Evolutionary conservation across 2,113 vertebrate species (phyloP), one percentile per base, ranked within the genome.

Genomic region (Ciconia maguari): DNA sequence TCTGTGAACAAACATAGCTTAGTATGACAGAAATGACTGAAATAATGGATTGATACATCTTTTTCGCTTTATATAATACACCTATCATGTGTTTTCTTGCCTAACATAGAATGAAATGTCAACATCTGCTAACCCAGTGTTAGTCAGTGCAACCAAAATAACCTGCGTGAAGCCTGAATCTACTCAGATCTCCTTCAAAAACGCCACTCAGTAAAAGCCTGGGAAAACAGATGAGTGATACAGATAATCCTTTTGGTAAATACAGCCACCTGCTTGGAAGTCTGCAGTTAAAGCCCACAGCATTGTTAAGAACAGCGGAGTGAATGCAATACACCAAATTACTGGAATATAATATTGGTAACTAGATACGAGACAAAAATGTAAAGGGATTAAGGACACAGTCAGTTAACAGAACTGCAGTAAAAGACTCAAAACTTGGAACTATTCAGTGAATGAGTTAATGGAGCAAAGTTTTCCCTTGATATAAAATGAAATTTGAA

Each of bases 151-250:
- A 93, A 90, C 12, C 21, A 85, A 90, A 94, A 95, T 87, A 94
- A 76, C 68, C 75, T 68, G 30, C 38, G 82, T 25, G 71, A 87
- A 93, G 79, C 36, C 66, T 78, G 87, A 36, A 80, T n/a, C 68
- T 81, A 69, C 49, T 77, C 62, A 48, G 48, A 61, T 65, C 75
- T 90, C 41, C 52, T 87, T 95, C 87, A 93, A 89, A 92, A 90
- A 83, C 14, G 11, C 32, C 70, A 78, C 69, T 94, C 84, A 57
- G 34, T 52, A 95, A 95, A 93, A 95, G 90, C 90, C 84, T 97
- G 87, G 93, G 91, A 94, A 95, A 95, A 94, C 93, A 97, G 78
- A 94, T 74, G 90, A 94, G 89, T 83, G 90, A 93, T 78, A 81
- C 2, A 84, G 92, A 74, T 71, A 89, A 97, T 94, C 68, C 68